Percentiles rank a stretch among this genome's conserved stretches.
Conservation (phyloP, 2,888 invertebrate species). For the Kryphioiulus occultus region DNA sequence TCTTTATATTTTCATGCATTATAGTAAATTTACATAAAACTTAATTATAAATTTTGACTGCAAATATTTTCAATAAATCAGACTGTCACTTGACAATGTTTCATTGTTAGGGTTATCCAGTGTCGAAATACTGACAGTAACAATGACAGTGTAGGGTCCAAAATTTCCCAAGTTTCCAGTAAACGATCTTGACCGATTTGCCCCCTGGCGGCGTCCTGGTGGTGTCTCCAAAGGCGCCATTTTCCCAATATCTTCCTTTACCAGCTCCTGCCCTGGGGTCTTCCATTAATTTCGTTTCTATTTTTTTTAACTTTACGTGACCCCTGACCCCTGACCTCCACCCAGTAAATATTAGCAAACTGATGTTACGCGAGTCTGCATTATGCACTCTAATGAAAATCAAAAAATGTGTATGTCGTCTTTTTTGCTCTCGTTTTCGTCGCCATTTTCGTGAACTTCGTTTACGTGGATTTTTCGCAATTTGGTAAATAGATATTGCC, state of each 20-base stretch:
- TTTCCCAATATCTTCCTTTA: not conserved
- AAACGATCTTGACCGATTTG: not conserved
- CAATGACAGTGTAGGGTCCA: too few relatives aligned
- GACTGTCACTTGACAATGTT: too few relatives aligned
- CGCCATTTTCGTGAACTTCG: not conserved
- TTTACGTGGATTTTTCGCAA: not conserved
- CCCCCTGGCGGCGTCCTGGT: not conserved
- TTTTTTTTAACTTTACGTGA: not conserved
- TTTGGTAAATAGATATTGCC: not conserved
- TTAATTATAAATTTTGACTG: too few relatives aligned
- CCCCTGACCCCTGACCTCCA: not conserved
- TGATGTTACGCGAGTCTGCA: conserved; percentile 1
- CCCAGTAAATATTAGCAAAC: not conserved
- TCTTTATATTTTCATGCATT: too few relatives aligned
- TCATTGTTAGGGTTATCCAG: too few relatives aligned
- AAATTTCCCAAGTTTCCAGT: too few relatives aligned
- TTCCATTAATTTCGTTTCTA: not conserved
- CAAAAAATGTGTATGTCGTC: conserved; percentile 22
- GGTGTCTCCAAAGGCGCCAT: not conserved
- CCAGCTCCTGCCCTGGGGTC: not conserved
- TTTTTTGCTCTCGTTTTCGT: not conserved
- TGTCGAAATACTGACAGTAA: too few relatives aligned
- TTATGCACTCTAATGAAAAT: conserved; percentile 16
- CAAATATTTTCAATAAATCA: too few relatives aligned
- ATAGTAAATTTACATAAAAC: too few relatives aligned